A percentile compares a stretch with the other conserved stretches of the same genome.
Evolutionary conservation across 64 coral and sea anemone genomes (phyloP).

Genomic region (Pocillopora verrucosa): DNA sequence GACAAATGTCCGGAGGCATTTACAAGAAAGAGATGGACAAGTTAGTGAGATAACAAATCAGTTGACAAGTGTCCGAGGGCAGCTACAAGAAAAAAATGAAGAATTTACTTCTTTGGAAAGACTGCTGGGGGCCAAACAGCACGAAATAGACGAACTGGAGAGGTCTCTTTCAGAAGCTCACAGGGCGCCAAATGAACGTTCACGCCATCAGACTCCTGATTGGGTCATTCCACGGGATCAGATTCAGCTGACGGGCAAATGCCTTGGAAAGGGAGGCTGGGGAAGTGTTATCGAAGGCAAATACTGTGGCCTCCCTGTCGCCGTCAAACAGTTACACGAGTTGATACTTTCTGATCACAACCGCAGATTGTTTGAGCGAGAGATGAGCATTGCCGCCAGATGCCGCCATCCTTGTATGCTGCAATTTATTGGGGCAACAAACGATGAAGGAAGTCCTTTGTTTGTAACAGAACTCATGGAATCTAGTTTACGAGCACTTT

Average conservation of each 20-base stretch:
- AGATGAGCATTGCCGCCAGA: no score
- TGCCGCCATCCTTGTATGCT: no score
- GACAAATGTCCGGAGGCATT: background rate
- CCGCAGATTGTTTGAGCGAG: no score
- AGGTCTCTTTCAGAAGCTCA: background rate
- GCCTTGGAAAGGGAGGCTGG: background rate
- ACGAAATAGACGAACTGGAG: background rate
- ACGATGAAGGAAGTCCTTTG: no score
- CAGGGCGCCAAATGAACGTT: background rate
- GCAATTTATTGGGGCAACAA: no score
- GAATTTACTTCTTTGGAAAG: background rate
- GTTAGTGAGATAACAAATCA: no score
- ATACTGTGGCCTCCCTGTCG: no score
- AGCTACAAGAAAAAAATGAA: background rate
- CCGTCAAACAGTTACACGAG: no score
- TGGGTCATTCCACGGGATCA: constrained; percentile 37
- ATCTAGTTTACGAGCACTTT: no score
- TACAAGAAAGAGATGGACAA: background rate
- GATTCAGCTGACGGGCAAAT: background rate
- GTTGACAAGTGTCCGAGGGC: background rate
- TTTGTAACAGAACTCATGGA: no score
- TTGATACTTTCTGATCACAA: no score
- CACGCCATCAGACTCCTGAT: background rate
- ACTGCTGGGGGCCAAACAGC: background rate
- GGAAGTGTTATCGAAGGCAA: background rate